These are phyloP conservation scores for Bicyclus anynana DNA, from an alignment of 1,140 invertebrate genomes.

Conservation along the genomic window DNA sequence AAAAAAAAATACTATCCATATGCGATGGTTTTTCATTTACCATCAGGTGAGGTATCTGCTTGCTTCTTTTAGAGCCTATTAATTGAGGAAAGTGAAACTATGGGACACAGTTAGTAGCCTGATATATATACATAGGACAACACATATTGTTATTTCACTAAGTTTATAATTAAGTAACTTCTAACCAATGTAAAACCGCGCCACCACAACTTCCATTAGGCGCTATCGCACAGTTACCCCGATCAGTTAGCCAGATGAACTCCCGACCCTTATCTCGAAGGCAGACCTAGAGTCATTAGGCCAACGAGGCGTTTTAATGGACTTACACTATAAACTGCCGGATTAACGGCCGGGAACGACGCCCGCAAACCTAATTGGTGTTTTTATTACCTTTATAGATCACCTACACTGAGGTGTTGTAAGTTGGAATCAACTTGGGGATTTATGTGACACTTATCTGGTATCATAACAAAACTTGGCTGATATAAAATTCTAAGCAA, in stretches of 20 bases:
- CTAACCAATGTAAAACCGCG: neutral
- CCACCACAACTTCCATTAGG: neutral
- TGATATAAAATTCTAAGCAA: too few species aligned
- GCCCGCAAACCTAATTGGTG: conserved; percentile 24
- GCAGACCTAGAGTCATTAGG: conserved; percentile 23
- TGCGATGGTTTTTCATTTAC: too few species aligned
- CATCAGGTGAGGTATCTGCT: too few species aligned
- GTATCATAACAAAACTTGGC: too few species aligned
- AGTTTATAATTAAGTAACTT: neutral
- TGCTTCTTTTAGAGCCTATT: too few species aligned
- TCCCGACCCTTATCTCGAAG: conserved; percentile 17
- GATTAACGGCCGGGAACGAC: conserved; percentile 23
- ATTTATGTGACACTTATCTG: neutral
- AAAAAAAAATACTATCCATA: too few species aligned
- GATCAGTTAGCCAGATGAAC: conserved; percentile 8
- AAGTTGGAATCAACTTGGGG: conserved; percentile 8
- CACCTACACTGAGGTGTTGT: conserved; percentile 21
- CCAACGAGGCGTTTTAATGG: conserved; percentile 27
- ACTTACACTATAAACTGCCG: conserved; percentile 27
- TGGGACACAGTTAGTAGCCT: too few species aligned
- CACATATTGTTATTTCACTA: neutral
- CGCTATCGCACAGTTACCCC: neutral
- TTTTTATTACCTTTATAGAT: conserved; percentile 28
- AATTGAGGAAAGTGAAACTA: too few species aligned
- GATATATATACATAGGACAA: too few species aligned